Conservation (phyloP, 2,113 vertebrate species). For the Loxodonta africana region DNA sequence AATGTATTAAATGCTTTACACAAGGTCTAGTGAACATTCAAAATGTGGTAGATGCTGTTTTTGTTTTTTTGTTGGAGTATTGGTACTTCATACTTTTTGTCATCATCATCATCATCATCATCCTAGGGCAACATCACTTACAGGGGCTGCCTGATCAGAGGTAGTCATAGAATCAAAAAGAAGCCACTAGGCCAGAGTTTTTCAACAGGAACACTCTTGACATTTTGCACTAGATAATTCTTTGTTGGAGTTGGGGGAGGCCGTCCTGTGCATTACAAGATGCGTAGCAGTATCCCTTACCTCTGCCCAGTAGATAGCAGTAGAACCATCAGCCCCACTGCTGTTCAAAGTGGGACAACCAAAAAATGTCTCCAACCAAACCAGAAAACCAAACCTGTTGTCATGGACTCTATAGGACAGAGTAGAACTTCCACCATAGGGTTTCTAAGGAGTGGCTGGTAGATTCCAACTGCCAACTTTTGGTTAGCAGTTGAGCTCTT, state of each 20-base stretch:
- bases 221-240: not conserved
- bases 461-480: too few relatives aligned
- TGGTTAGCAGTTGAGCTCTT: too few relatives aligned
- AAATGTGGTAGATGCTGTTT: not conserved
- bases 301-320: not conserved
- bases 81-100: conserved; percentile 25
- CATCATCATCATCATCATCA: not conserved
- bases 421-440: too few relatives aligned
- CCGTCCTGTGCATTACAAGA: not conserved
- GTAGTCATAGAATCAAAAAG: not conserved
- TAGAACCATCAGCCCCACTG: not conserved
- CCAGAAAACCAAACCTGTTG: too few relatives aligned
- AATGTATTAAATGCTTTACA: not conserved
- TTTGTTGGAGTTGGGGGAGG: not conserved
- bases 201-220: not conserved
- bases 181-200: conserved; percentile 2
- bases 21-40: not conserved
- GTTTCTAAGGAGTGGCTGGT: too few relatives aligned
- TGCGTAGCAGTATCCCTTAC: not conserved
- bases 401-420: too few relatives aligned
- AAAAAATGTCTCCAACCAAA: not conserved
- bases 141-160: not conserved
- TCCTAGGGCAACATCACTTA: not conserved
- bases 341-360: not conserved
- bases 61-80: not conserved